A percentile compares a stretch with the other conserved stretches of the same genome.
Conservation (phyloP, 2,888 invertebrate species). For the Fragum sueziense region DNA sequence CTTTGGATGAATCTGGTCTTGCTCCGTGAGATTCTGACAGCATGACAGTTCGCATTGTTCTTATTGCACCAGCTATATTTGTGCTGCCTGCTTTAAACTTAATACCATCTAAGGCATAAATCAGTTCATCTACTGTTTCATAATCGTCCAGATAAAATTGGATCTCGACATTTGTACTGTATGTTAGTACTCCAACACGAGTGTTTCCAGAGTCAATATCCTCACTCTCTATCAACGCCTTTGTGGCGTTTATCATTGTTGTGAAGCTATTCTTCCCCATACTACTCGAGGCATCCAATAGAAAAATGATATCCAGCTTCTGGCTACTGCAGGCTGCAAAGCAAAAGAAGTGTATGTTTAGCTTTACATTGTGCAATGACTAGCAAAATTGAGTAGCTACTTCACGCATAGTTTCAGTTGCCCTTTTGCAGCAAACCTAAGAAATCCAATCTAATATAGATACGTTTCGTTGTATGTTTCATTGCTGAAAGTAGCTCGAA, state of each 20-base stretch:
- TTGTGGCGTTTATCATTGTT: conserved; percentile 66
- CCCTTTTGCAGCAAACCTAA: no score
- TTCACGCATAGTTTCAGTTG: no score
- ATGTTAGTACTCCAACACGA: conserved; percentile 72
- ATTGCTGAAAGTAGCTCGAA: no score
- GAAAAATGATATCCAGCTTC: conserved; percentile 55
- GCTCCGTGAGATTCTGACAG: conserved; percentile 72
- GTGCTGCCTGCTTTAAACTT: conserved; percentile 76
- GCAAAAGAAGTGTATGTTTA: conserved; percentile 21
- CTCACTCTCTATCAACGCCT: conserved; percentile 64
- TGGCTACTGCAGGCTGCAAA: conserved; percentile 40
- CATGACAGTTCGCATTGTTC: conserved; percentile 69
- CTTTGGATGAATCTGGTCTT: conserved; percentile 67
- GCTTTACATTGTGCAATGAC: no score
- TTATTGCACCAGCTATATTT: conserved; percentile 76
- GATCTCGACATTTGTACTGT: conserved; percentile 65
- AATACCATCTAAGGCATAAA: conserved; percentile 66
- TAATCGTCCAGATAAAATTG: conserved; percentile 67
- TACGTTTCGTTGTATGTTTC: no score
- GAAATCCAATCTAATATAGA: no score
- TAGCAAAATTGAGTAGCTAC: no score
- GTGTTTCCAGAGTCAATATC: conserved; percentile 71
- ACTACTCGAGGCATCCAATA: conserved; percentile 72
- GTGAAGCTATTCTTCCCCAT: conserved; percentile 67
- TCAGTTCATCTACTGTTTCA: conserved; percentile 58